Evolutionary conservation across 2,113 vertebrate genomes (phyloP), one percentile per base, ranked within the genome.

Genomic region (Hydrolagus affinis): DNA sequence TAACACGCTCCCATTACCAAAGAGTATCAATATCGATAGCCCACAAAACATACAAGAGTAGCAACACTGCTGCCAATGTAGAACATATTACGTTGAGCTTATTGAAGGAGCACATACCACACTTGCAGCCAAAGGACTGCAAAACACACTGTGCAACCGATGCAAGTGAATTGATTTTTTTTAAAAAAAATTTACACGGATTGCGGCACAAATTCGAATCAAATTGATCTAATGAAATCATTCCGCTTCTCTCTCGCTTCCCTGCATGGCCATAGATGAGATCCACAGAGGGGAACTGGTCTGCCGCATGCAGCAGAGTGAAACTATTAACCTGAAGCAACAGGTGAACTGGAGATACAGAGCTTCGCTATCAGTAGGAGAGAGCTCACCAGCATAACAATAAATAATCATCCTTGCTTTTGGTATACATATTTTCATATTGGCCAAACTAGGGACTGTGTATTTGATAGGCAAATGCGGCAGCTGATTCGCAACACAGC

Each of bases 151-250:
- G 44, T 44, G 21, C 78, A 66, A 8, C 19, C 66, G 64, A 32
- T 32, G 62, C 66, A 59, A 66, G 60, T 64, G 78, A 66, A 68
- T 83, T 68, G 32, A 14, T 68, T 60, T n/a, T 44, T 83, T 60
- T 83, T n/a, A n/a, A n/a, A n/a, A n/a, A n/a, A n/a, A n/a, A n/a
- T n/a, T 83, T 83, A 32, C 32, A 32, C 66, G 62, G 28, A 66
- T 83, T 60, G 66, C 78, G 66, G 78, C 78, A 83, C 15, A 66
- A 68, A 83, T 68, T 83, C 11, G 78, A 83, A 68, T 66, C 60
- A 83, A 80, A 83, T 66, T 83, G 60, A 66, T 68, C 25, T 30
- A 83, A 83, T 68, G 15, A 83, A 83, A 83, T 83, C 66, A 17
- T 30, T 83, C 25, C 25, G 66, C 8, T 83, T 68, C 62, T 68